These are phyloP conservation scores for Blastobasis adustella DNA, from an alignment of 2,888 invertebrate genomes.

Conservation along the genomic window DNA sequence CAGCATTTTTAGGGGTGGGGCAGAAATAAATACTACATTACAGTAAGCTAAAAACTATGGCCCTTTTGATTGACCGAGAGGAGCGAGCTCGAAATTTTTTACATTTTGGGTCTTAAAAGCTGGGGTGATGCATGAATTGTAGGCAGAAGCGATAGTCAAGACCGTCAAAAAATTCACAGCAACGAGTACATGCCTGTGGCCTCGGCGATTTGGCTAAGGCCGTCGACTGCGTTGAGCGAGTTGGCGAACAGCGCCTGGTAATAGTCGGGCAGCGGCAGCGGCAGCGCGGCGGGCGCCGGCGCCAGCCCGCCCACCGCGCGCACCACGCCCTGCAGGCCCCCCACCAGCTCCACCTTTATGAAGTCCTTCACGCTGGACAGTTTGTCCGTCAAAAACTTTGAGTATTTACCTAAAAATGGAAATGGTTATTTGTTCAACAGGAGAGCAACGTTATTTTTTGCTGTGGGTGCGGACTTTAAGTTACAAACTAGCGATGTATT, in stretches of 20 bases:
- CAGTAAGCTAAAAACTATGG: too few species aligned
- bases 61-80: too few species aligned
- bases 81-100: too few species aligned
- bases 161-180: neutral
- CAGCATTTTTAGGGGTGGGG: too few species aligned
- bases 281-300: slow-evolving; percentile 32
- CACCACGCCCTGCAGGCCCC: slow-evolving; percentile 48
- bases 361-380: slow-evolving; percentile 48
- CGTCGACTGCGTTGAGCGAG: slow-evolving; percentile 47
- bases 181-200: slow-evolving; percentile 60
- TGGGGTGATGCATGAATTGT: too few species aligned
- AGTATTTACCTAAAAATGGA: slow-evolving; percentile 44
- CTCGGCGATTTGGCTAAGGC: slow-evolving; percentile 74
- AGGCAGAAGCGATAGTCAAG: neutral
- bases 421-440: too few species aligned
- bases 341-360: slow-evolving; percentile 56
- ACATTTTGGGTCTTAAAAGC: too few species aligned
- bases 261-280: slow-evolving; percentile 46
- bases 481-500: too few species aligned
- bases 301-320: slow-evolving; percentile 42
- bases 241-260: slow-evolving; percentile 50
- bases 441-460: too few species aligned
- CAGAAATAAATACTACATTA: too few species aligned
- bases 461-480: too few species aligned
- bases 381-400: slow-evolving; percentile 43